Percentiles rank a stretch among this genome's conserved stretches.
phyloP scores from a whole-genome alignment of 2,888 invertebrate genomes.

The Barypeithes pellucidus region DNA sequence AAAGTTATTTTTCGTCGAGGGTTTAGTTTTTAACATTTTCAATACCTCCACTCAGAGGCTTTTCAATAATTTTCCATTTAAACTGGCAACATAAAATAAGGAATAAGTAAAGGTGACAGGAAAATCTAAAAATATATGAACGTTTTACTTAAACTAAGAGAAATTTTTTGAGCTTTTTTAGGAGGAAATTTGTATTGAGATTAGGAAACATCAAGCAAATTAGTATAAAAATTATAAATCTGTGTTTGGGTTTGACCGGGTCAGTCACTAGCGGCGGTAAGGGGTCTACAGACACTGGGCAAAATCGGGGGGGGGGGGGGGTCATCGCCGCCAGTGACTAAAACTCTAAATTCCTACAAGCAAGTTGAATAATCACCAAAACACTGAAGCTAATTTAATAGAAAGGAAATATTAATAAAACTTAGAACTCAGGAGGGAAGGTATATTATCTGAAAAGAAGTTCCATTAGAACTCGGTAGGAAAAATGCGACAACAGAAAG shows the following conservation, averaged over 20 bases:
- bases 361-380: no score
- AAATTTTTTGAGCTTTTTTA: no score
- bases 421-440: constrained; percentile 28
- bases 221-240: no score
- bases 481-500: constrained; percentile 34
- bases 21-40: constrained; percentile 50
- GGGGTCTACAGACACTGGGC: no score
- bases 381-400: not conserved
- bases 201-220: no score
- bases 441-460: constrained; percentile 40
- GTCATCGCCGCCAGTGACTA: no score
- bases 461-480: constrained; percentile 36
- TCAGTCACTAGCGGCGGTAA: no score
- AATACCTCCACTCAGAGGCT: constrained; percentile 34
- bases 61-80: constrained; percentile 40
- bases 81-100: constrained; percentile 15
- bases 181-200: no score
- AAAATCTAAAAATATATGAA: not conserved
- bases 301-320: no score
- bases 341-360: no score
- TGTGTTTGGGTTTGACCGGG: no score
- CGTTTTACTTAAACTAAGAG: no score
- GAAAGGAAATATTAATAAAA: constrained; percentile 24
- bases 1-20: constrained; percentile 43
- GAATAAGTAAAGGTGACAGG: constrained; percentile 31